Evolutionary conservation across 64 coral and sea anemone species (phyloP).

Genomic region (Montipora sp.): DNA sequence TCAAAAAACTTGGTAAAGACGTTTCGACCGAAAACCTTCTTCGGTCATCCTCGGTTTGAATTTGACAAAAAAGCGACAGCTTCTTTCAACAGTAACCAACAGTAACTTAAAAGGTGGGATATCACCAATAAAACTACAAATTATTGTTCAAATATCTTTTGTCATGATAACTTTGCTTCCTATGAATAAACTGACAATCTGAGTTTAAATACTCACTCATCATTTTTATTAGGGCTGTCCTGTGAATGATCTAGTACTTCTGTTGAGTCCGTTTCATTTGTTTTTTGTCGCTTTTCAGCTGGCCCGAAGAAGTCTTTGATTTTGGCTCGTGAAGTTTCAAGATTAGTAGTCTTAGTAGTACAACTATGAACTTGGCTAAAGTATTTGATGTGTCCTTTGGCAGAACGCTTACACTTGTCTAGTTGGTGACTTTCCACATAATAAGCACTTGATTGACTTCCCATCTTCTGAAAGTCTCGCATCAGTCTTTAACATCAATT

Average conservation of each 20-base stretch:
- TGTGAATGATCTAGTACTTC: slow-evolving; percentile 17
- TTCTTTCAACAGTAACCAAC: not conserved
- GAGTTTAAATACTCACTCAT: slow-evolving; percentile 23
- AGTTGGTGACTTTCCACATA: slow-evolving; percentile 33
- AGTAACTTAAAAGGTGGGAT: slow-evolving; percentile 21
- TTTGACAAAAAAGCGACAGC: too few relatives aligned
- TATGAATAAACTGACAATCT: slow-evolving; percentile 15
- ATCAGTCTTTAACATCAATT: slow-evolving; percentile 48
- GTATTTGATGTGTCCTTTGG: slow-evolving; percentile 41
- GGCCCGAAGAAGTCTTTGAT: slow-evolving; percentile 44
- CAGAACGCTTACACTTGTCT: not conserved
- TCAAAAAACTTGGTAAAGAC: too few relatives aligned
- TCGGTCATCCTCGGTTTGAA: too few relatives aligned
- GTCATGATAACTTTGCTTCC: slow-evolving; percentile 19
- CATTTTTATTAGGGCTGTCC: slow-evolving; percentile 24
- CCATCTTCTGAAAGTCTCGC: slow-evolving; percentile 42
- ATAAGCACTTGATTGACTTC: slow-evolving; percentile 48
- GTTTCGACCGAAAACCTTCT: not conserved
- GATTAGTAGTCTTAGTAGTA: slow-evolving; percentile 31
- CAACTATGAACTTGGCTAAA: slow-evolving; percentile 30
- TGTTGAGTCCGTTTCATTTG: slow-evolving; percentile 8
- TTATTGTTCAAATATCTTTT: slow-evolving; percentile 23
- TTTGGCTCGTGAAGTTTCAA: slow-evolving; percentile 13
- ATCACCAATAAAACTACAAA: slow-evolving; percentile 25
- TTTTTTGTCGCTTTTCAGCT: slow-evolving; percentile 22